Base-by-base conservation (phyloP, 2,113 vertebrate species). In the Mugil cephalus region DNA sequence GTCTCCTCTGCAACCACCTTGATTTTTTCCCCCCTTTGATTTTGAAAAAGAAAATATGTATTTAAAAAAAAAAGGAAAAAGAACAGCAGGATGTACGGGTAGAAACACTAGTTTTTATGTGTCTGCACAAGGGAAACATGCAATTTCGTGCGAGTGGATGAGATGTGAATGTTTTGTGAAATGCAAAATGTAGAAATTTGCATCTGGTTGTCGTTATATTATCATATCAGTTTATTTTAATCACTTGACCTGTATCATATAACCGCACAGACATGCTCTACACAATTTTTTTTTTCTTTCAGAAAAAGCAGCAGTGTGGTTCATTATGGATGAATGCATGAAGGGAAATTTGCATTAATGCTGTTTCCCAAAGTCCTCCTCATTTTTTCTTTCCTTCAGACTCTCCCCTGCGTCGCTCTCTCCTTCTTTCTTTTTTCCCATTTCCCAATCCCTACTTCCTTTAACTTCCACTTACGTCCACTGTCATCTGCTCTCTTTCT, bases 331-430 rank as follows among this genome's bases (percentile, higher is more conserved):
- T 53, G 47, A 8, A 39, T 47, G 19, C 12, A 66, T 43, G 45
- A 36, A 51, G 8, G 6, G 12, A 43, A 34, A 59, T 51, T 55
- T 43, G 47, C 53, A 66, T 58, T 43, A 56, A 48, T 17, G 12
- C 61, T 66, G 19, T 45, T 66, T 24, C 14, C 42, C 0, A 2
- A 56, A 1, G 14, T 9, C 11, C 11, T 9, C 21, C 30, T 30
- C 30, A 12, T 54, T 47, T 30, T 18, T 64, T 19, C n/a, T 13
- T 45, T 61, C 19, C 30, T 36, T 13, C 4, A 30, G 24, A 66
- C 30, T 66, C 4, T 11, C 7, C 40, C 47, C 1, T 10, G 1
- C 7, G 36, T n/a, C 30, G 2, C 11, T 40, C 42, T 58, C 43
- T 40, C 30, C 10, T 7, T 10, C 0, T 11, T 56, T 63, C 18